A percentile compares a stretch with the other conserved stretches of the same genome.
These are phyloP conservation scores for Drosophila emarginata DNA, from an alignment of 2,888 invertebrate species.

Conservation along the genomic window DNA sequence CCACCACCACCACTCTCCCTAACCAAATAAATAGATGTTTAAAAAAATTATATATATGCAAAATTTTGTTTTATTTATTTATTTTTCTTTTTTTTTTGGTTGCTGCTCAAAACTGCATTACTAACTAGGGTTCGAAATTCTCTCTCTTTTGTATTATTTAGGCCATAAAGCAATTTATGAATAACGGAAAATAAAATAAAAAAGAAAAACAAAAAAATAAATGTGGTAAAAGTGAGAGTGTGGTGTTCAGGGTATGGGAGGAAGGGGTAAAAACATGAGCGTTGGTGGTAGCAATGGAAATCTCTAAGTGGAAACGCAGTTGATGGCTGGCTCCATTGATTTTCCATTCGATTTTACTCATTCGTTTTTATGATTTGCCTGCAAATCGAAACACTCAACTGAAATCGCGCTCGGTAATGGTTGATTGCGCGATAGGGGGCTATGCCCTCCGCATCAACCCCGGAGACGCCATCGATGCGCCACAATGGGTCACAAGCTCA, in stretches of 20 bases:
- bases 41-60: no score
- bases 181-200: constrained; percentile 21
- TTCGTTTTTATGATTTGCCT: constrained; percentile 75
- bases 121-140: constrained; percentile 20
- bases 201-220: neutral
- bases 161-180: constrained; percentile 66
- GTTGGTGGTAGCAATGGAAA: neutral
- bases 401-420: constrained; percentile 68
- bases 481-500: constrained; percentile 41
- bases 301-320: constrained; percentile 40
- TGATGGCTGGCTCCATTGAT: constrained; percentile 71
- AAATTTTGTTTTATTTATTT: neutral
- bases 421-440: constrained; percentile 60
- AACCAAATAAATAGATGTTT: neutral
- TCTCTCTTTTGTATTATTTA: constrained; percentile 55
- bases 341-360: constrained; percentile 74
- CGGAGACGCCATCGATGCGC: constrained; percentile 24
- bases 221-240: neutral
- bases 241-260: neutral
- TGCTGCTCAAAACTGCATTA: constrained; percentile 34
- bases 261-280: no score
- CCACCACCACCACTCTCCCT: neutral
- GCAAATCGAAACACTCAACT: constrained; percentile 75
- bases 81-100: neutral
- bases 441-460: constrained; percentile 29